These are phyloP conservation scores for Drosophila mayri DNA, from an alignment of 1,140 invertebrate species.

Conservation along the genomic window DNA sequence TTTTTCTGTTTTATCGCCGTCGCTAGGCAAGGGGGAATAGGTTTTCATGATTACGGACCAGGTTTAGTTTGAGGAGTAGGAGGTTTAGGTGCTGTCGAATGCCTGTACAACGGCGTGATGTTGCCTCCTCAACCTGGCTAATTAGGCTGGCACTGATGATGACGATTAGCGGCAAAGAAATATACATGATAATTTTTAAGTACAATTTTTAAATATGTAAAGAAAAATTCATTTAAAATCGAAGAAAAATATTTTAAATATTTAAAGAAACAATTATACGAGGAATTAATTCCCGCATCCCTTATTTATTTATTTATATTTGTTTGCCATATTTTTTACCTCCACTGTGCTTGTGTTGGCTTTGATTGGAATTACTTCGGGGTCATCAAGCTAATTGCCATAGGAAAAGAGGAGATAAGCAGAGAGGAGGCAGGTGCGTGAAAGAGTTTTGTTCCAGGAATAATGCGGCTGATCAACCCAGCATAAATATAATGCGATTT, in stretches of 20 bases:
- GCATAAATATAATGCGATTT: conserved; percentile 30
- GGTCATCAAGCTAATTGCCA: conserved; percentile 46
- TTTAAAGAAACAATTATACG: neutral
- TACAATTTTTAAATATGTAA: neutral
- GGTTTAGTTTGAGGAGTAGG: neutral
- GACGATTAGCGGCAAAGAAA: neutral
- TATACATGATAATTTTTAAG: neutral
- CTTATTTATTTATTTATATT: neutral
- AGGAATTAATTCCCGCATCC: neutral
- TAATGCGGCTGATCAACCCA: conserved; percentile 26
- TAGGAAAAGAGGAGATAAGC: neutral
- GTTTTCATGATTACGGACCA: conserved; percentile 18
- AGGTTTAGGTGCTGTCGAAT: conserved; percentile 2
- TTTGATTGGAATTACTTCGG: conserved; percentile 45
- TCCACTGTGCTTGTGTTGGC: conserved; percentile 21
- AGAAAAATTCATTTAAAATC: neutral
- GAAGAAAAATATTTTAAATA: too few relatives aligned
- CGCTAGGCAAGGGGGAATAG: conserved; percentile 11
- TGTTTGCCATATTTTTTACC: neutral
- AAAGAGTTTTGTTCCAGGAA: conserved; percentile 39
- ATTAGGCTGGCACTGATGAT: conserved; percentile 10
- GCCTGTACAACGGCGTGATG: conserved; percentile 3
- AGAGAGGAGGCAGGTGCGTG: conserved; percentile 8
- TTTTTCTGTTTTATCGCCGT: conserved; percentile 30
- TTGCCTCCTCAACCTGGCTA: conserved; percentile 20